Percentiles rank a stretch among this genome's conserved stretches.
Evolutionary conservation across 2,113 vertebrate species (phyloP).

Genomic region (Marmota flaviventris): DNA sequence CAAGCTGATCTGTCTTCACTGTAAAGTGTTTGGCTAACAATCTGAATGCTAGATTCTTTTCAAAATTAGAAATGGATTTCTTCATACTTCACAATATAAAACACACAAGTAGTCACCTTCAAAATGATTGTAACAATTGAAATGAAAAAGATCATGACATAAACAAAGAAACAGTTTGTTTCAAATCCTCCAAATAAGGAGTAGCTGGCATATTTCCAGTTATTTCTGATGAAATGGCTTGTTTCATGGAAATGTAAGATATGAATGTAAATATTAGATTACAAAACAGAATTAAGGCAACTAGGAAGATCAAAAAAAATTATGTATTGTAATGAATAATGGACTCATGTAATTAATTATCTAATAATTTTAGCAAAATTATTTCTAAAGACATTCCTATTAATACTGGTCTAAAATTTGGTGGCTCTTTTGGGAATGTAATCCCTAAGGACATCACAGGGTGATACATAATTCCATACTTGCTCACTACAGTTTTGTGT

Average conservation of each 20-base stretch:
- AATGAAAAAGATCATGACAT: background rate
- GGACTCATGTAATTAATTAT: background rate
- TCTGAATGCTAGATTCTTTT: background rate
- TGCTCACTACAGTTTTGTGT: background rate
- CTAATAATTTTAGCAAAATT: background rate
- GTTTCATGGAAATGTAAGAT: background rate
- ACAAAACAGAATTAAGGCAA: background rate
- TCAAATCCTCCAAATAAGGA: background rate
- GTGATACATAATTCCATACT: background rate
- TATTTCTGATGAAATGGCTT: background rate
- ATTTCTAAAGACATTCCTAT: background rate
- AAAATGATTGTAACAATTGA: background rate
- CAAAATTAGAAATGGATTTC: slow-evolving; percentile 28
- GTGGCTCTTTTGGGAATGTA: background rate
- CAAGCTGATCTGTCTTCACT: background rate
- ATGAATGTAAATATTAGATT: background rate
- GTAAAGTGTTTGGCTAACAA: background rate
- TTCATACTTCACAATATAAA: background rate
- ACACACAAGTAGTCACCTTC: background rate
- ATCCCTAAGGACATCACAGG: background rate
- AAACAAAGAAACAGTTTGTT: background rate
- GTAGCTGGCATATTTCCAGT: background rate
- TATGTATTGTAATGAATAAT: background rate
- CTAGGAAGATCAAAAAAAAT: background rate
- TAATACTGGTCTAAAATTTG: background rate